phyloP scores from a whole-genome alignment of 2,888 invertebrate genomes.

The Drosophila vallismaia region DNA sequence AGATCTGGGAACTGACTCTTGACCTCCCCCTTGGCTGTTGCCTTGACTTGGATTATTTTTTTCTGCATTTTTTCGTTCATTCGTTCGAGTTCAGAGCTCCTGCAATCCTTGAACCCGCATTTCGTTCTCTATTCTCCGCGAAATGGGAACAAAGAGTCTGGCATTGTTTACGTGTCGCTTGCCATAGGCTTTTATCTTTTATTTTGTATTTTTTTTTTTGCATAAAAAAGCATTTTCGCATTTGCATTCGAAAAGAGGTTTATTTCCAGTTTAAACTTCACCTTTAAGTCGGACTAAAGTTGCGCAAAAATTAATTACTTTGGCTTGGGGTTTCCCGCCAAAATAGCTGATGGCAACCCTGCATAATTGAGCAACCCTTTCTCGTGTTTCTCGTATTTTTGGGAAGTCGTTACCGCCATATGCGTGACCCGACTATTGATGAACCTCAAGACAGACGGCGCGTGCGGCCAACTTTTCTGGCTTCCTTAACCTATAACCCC shows the following conservation, averaged over 20 bases:
- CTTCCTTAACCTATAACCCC: conserved; percentile 28
- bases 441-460: conserved; percentile 57
- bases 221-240: conserved; percentile 39
- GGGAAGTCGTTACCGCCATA: neutral
- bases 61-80: neutral
- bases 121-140: neutral
- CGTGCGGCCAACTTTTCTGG: conserved; percentile 56
- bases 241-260: conserved; percentile 14
- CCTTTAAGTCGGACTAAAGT: conserved; percentile 18
- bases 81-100: conserved; percentile 28
- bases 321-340: conserved; percentile 3
- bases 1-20: conserved; percentile 20
- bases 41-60: conserved; percentile 41
- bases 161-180: conserved; percentile 59
- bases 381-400: neutral
- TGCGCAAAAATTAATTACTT: conserved; percentile 43
- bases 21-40: conserved; percentile 14
- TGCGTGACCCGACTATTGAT: conserved; percentile 64
- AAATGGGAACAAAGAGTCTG: conserved; percentile 36
- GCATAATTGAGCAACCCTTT: conserved; percentile 39
- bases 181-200: conserved; percentile 16
- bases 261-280: conserved; percentile 24
- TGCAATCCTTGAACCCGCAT: conserved; percentile 64
- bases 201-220: conserved; percentile 38
- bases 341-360: conserved; percentile 38